Conservation (phyloP, 2,888 invertebrate species). For the Eupithecia insigniata region DNA sequence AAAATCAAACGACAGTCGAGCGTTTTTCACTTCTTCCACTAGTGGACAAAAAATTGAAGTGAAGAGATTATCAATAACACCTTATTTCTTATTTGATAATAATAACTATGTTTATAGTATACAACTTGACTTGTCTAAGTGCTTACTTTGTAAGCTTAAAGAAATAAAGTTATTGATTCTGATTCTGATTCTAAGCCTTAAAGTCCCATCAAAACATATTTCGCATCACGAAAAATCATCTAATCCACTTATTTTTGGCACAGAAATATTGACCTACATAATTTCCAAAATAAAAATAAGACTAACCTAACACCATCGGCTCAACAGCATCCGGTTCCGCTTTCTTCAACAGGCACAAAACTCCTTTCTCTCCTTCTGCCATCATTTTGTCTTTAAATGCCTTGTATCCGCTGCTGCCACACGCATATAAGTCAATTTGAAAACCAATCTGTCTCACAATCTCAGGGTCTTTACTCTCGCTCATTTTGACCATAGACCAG, state of each 20-base stretch:
- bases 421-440: constrained; percentile 66
- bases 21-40: no score
- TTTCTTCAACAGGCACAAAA: constrained; percentile 42
- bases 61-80: no score
- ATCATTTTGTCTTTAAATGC: constrained; percentile 60
- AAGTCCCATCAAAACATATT: background rate
- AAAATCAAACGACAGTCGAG: background rate
- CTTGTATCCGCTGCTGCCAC: constrained; percentile 52
- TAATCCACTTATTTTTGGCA: background rate
- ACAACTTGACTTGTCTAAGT: no score
- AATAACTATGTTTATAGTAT: no score
- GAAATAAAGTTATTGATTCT: no score
- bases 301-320: constrained; percentile 50
- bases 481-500: constrained; percentile 66
- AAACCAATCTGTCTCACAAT: constrained; percentile 58
- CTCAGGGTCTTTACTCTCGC: constrained; percentile 55
- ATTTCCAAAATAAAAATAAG: background rate
- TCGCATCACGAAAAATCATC: background rate
- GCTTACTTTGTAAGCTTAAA: no score
- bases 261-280: background rate
- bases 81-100: no score
- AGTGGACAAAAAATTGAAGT: no score
- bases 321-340: constrained; percentile 35
- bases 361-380: constrained; percentile 52
- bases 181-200: no score